Evolutionary conservation across 2,113 vertebrate genomes (phyloP).

Genomic region (Ammodytes dubius): DNA sequence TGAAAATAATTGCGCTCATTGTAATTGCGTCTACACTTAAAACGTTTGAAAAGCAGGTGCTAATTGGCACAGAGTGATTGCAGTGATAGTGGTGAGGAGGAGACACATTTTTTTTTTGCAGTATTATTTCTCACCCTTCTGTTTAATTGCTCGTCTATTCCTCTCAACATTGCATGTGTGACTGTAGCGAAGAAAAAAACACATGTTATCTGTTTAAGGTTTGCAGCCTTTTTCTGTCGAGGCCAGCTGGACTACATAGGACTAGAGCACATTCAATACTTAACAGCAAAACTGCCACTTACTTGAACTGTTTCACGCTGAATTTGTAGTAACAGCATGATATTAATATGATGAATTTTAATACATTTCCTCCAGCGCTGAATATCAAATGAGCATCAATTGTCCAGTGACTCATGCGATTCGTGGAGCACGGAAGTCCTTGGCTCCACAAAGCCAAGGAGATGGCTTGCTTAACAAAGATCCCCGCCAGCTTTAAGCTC

Average conservation of each 20-base stretch:
- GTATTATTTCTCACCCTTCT: neutral
- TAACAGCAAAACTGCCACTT: neutral
- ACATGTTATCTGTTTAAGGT: neutral
- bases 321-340: neutral
- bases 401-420: neutral
- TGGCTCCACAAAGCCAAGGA: constrained; percentile 44
- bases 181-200: neutral
- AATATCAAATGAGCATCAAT: neutral
- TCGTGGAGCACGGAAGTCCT: constrained; percentile 23
- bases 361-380: neutral
- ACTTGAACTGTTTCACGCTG: neutral
- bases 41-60: too few relatives aligned
- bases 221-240: neutral
- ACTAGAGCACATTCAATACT: neutral
- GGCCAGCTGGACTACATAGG: neutral
- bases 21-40: too few relatives aligned
- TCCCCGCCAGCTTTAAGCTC: constrained; percentile 33
- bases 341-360: too few relatives aligned
- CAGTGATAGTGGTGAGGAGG: too few relatives aligned
- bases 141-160: neutral
- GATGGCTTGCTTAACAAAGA: constrained; percentile 19
- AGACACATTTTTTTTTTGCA: neutral
- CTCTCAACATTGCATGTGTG: neutral
- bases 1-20: too few relatives aligned
- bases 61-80: too few relatives aligned